Evolutionary conservation across 92 coral and sea anemone species (phyloP).

Genomic region (Epizoanthus ramosus): DNA sequence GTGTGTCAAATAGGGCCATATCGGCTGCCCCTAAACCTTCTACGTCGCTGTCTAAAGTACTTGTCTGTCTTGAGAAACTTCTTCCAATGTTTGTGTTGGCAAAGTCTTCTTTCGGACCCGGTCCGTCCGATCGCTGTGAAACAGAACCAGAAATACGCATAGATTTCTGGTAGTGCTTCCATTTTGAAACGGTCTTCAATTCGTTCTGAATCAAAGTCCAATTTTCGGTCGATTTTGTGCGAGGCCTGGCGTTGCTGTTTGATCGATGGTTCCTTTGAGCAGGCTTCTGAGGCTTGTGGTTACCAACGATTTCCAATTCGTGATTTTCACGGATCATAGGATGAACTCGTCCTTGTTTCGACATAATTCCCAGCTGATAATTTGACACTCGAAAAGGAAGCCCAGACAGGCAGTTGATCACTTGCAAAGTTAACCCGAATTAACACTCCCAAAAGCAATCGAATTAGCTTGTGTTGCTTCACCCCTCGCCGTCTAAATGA

Average conservation of each 20-base stretch:
- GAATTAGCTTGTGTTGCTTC: background rate
- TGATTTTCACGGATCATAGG: slow-evolving; percentile 55
- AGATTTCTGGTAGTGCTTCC: slow-evolving; percentile 75
- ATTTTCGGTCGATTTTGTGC: slow-evolving; percentile 42
- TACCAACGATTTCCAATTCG: slow-evolving; percentile 20
- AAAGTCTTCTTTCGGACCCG: slow-evolving; percentile 39
- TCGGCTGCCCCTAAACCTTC: slow-evolving; percentile 70
- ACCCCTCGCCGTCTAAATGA: background rate
- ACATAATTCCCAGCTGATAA: slow-evolving; percentile 37
- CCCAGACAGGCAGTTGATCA: background rate
- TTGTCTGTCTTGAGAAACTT: slow-evolving; percentile 31
- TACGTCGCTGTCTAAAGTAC: slow-evolving; percentile 92
- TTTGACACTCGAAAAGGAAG: background rate
- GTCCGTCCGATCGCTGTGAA: slow-evolving; percentile 31
- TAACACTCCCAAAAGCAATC: background rate
- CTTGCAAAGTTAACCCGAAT: background rate
- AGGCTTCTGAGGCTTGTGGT: background rate
- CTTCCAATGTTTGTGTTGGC: background rate
- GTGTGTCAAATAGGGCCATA: slow-evolving; percentile 60
- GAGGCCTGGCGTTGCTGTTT: slow-evolving; percentile 35
- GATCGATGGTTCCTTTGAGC: background rate
- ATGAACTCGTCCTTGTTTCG: slow-evolving; percentile 76
- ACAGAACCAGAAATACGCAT: slow-evolving; percentile 51
- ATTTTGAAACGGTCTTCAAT: slow-evolving; percentile 64
- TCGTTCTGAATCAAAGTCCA: slow-evolving; percentile 72